A percentile compares a stretch with the other conserved stretches of the same genome.
Evolutionary conservation across 2,797 vertebrate genomes (phyloP).

Genomic region (Scomberomorus guttatus): DNA sequence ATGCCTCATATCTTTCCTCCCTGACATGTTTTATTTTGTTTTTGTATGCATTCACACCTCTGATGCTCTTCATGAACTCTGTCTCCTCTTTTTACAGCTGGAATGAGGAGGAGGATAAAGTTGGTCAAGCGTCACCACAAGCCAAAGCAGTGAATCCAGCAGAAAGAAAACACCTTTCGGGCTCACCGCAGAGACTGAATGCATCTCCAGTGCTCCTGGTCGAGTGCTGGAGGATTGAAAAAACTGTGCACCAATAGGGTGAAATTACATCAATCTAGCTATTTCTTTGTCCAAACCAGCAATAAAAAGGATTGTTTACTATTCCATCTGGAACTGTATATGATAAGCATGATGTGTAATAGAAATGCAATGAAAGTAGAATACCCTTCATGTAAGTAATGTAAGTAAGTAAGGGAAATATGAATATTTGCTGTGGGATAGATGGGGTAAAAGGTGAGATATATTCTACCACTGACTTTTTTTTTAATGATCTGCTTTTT

Average conservation of each 20-base stretch:
- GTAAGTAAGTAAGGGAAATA: slow-evolving; percentile 48
- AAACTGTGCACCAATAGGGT: slow-evolving; percentile 54
- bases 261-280: slow-evolving; percentile 37
- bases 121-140: slow-evolving; percentile 69
- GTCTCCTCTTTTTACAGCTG: slow-evolving; percentile 56
- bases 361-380: slow-evolving; percentile 46
- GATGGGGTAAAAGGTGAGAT: slow-evolving; percentile 47
- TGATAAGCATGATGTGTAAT: slow-evolving; percentile 58
- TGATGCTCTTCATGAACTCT: not conserved
- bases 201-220: slow-evolving; percentile 65
- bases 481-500: slow-evolving; percentile 17
- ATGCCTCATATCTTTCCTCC: not conserved
- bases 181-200: slow-evolving; percentile 63
- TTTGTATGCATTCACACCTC: not conserved
- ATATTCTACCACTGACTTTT: slow-evolving; percentile 51
- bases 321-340: slow-evolving; percentile 49
- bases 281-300: slow-evolving; percentile 52
- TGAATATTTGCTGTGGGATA: slow-evolving; percentile 34
- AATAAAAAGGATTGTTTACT: slow-evolving; percentile 51
- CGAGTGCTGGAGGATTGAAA: slow-evolving; percentile 42
- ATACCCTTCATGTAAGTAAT: slow-evolving; percentile 53
- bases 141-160: slow-evolving; percentile 59
- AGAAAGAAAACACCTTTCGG: slow-evolving; percentile 6
- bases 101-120: slow-evolving; percentile 60
- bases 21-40: slow-evolving; percentile 2